A percentile compares a stretch with the other conserved stretches of the same genome.
Conservation (phyloP, 2,888 invertebrate species). For the Heliothis peltigera region DNA sequence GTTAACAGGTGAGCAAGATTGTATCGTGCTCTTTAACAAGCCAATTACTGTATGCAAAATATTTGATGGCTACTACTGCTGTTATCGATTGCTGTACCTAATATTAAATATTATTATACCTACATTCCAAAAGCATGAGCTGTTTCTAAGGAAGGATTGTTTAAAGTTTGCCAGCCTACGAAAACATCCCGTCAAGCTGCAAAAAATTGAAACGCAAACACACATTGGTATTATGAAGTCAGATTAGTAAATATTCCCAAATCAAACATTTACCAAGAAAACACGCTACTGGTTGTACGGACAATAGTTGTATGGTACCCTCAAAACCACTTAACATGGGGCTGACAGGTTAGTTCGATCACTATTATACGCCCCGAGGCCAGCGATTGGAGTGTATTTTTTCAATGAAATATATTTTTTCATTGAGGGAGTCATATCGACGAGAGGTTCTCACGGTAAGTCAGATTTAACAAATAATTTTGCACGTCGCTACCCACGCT, state of each 20-base stretch:
- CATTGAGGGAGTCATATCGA: slow-evolving; percentile 77
- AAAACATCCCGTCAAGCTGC: slow-evolving; percentile 76
- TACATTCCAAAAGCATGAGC: slow-evolving; percentile 3
- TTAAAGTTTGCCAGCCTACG: slow-evolving; percentile 62
- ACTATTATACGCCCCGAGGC: slow-evolving; percentile 86
- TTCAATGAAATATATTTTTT: slow-evolving; percentile 75
- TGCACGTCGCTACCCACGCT: slow-evolving; percentile 61
- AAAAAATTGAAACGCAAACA: slow-evolving; percentile 78
- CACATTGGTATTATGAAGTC: slow-evolving; percentile 72
- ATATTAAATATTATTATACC: background rate
- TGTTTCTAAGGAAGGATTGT: slow-evolving; percentile 66
- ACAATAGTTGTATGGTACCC: slow-evolving; percentile 84
- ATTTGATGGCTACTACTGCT: background rate
- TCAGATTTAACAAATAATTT: slow-evolving; percentile 64
- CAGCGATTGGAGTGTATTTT: slow-evolving; percentile 85
- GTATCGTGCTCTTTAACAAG: background rate
- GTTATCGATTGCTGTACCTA: too few relatives aligned
- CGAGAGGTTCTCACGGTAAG: slow-evolving; percentile 83
- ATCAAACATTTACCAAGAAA: slow-evolving; percentile 88
- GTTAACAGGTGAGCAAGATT: slow-evolving; percentile 26
- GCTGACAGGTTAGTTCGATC: slow-evolving; percentile 90
- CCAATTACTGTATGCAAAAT: background rate
- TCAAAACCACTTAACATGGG: slow-evolving; percentile 90
- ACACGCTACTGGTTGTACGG: slow-evolving; percentile 86
- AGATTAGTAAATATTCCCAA: slow-evolving; percentile 86